Conservation (phyloP, 2,888 invertebrate genomes). For the Coenonympha glycerion region DNA sequence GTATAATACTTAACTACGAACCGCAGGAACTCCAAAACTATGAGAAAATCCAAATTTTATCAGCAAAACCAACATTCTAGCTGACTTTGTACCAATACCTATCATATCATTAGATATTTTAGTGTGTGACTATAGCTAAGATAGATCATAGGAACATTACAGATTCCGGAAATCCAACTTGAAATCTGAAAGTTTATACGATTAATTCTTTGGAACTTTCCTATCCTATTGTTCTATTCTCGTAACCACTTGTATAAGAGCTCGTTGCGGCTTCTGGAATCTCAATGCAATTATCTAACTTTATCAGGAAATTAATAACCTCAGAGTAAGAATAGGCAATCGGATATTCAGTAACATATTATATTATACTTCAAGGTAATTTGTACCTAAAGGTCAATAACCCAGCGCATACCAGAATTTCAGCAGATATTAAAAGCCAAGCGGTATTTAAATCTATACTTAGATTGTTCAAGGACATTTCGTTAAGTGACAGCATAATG, state of each 20-base stretch:
- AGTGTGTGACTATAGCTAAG: background rate
- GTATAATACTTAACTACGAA: no score
- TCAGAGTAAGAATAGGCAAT: no score
- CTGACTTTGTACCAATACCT: constrained; percentile 55
- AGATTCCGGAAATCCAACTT: background rate
- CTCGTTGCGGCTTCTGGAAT: constrained; percentile 47
- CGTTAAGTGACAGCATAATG: constrained; percentile 21
- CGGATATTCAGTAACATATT: no score
- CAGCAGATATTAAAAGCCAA: background rate
- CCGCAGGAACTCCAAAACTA: constrained; percentile 55
- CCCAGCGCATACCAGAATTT: background rate
- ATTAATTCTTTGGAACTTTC: no score
- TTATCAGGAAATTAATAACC: background rate
- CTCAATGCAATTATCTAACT: constrained; percentile 28
- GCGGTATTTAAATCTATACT: no score
- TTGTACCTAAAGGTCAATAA: background rate
- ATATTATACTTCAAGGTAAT: background rate
- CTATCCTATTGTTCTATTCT: no score
- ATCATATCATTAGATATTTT: no score
- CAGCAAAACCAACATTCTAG: constrained; percentile 59
- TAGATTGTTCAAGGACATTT: constrained; percentile 12
- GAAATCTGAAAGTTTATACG: no score
- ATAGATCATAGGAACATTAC: background rate
- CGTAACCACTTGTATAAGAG: constrained; percentile 37
- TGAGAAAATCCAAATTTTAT: constrained; percentile 54